A percentile compares a stretch with the other conserved stretches of the same genome.
These are phyloP conservation scores for Falco columbarius DNA, from an alignment of 2,797 vertebrate genomes.

Conservation along the genomic window DNA sequence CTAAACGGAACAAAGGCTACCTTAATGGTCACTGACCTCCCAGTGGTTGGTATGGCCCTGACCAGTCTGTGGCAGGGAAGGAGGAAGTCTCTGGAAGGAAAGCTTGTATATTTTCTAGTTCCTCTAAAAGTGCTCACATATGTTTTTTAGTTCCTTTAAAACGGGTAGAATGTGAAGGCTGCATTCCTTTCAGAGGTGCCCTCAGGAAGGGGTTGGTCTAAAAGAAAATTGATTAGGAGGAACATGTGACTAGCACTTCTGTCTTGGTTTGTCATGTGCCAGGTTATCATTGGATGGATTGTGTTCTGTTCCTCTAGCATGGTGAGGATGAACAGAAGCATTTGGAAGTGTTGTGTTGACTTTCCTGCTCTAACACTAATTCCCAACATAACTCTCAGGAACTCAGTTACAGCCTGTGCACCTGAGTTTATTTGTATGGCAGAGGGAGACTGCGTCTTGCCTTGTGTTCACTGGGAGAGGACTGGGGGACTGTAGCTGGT, in stretches of 20 bases:
- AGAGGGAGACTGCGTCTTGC: background rate
- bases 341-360: background rate
- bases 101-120: background rate
- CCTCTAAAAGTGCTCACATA: background rate
- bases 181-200: background rate
- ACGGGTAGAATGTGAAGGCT: background rate
- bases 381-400: background rate
- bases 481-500: background rate
- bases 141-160: background rate
- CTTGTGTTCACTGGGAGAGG: background rate
- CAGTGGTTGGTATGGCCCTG: background rate
- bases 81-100: background rate
- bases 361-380: background rate
- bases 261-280: background rate
- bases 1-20: background rate
- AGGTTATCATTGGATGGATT: rapidly evolving
- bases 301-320: background rate
- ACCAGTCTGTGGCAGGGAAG: background rate
- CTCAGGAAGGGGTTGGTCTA: background rate
- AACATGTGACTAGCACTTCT: background rate
- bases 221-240: background rate
- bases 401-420: background rate
- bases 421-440: background rate
- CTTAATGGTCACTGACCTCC: background rate
- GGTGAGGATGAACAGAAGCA: background rate